These are phyloP conservation scores for Xenentodon cancila DNA, from an alignment of 2,797 vertebrate species.

Conservation along the genomic window DNA sequence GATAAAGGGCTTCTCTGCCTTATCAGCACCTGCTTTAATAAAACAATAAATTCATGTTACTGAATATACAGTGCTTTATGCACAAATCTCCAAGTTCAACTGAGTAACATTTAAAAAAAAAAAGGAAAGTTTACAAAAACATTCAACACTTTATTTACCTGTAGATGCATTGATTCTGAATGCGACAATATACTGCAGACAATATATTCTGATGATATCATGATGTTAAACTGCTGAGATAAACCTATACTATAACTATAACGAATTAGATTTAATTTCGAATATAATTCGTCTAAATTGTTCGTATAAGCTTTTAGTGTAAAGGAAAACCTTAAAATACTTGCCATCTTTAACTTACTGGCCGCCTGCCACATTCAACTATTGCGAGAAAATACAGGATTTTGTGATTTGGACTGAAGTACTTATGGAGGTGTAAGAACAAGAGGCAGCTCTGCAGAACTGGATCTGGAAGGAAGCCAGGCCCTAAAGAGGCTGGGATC, in stretches of 20 bases:
- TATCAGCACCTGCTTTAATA: not conserved
- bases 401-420: constrained; percentile 40
- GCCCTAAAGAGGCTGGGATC: constrained; percentile 61
- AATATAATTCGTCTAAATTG: no score
- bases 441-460: constrained; percentile 39
- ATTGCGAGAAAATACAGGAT: constrained; percentile 34
- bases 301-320: no score
- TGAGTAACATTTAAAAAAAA: not conserved
- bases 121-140: not conserved
- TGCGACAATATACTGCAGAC: not conserved
- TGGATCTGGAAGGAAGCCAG: constrained; percentile 55
- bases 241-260: constrained; percentile 10
- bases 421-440: constrained; percentile 18
- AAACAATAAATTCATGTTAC: not conserved
- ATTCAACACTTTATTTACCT: no score
- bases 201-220: constrained; percentile 11
- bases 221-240: constrained; percentile 9
- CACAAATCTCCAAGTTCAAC: not conserved
- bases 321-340: constrained; percentile 1
- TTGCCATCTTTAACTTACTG: constrained; percentile 10
- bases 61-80: not conserved
- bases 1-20: not conserved
- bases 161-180: no score
- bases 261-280: no score
- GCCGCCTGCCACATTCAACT: constrained; percentile 25